Evolutionary conservation across 2,888 invertebrate genomes (phyloP).

Genomic region (Phymatocera aterrima): DNA sequence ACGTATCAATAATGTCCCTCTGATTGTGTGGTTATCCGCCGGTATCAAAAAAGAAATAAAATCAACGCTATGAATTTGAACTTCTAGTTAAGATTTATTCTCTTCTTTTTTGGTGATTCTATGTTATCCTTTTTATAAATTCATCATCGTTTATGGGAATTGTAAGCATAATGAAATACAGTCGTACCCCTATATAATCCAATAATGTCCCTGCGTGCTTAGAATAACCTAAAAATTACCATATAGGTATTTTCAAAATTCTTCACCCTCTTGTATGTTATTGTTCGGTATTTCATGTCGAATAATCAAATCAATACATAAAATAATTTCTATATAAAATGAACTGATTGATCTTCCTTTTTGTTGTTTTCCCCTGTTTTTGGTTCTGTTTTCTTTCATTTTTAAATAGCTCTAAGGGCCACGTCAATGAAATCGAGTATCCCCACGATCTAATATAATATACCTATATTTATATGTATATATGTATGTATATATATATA

Average conservation of each 20-base stretch:
- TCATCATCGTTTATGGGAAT: too few relatives aligned
- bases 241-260: not conserved
- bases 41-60: too few relatives aligned
- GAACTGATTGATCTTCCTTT: not conserved
- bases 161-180: constrained; percentile 9
- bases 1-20: too few relatives aligned
- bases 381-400: not conserved
- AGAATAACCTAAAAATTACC: not conserved
- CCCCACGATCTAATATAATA: constrained; percentile 12
- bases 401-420: not conserved
- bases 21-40: too few relatives aligned
- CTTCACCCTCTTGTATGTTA: not conserved
- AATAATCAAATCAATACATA: not conserved
- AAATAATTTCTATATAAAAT: constrained; percentile 18
- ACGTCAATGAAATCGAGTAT: not conserved
- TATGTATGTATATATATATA: too few relatives aligned
- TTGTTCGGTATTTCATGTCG: not conserved
- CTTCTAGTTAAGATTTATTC: too few relatives aligned
- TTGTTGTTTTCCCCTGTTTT: not conserved
- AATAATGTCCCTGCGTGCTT: not conserved
- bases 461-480: too few relatives aligned
- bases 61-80: too few relatives aligned
- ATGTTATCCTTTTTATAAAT: too few relatives aligned
- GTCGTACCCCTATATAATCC: constrained; percentile 1
- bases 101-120: too few relatives aligned